Base-by-base conservation (phyloP, 2,113 vertebrate species). In the Paramisgurnus dabryanus region DNA sequence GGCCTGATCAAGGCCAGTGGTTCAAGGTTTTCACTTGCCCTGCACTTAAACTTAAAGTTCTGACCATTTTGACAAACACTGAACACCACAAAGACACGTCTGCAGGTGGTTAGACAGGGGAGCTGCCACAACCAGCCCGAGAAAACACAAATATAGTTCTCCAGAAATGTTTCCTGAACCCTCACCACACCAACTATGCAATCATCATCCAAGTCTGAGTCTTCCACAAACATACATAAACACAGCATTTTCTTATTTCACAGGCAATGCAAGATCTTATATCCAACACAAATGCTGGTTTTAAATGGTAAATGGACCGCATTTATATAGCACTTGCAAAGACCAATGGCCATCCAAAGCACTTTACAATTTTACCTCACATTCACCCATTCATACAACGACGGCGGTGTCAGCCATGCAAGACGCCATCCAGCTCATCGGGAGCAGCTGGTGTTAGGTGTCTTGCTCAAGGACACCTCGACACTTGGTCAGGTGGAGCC, bases 91-190 rank as follows among this genome's bases (percentile, higher is more conserved):
- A 65, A 71, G 80, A 80, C 80, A 82, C 84, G 77, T 85, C 77
- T 85, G 81, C 77, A 85, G 80, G 76, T 82, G 80, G 83, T 85
- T 79, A 85, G 71, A 66, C 80, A 82, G 76, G 66, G 66, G 71
- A 81, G 76, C 80, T 82, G 70, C 83, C 80, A 41, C 77, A 85
- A 81, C 53, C 75, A 84, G 83, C 83, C 79, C 66, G 58, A 82
- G 66, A 82, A 82, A 80, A 82, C 80, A 82, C 83, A 82, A 85
- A 85, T 82, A 85, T 85, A 85, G 83, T 80, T 55, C 80, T 85
- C 72, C 80, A 85, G 77, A 85, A 79, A 85, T 82, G 80, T 82
- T 82, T 85, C 80, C 80, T 82, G 70, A 82, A 75, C 75, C 68
- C 80, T 79, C 18, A 82, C 84, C 83, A 68, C 80, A 85, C 63